Base-by-base conservation (phyloP, 1,140 invertebrate genomes). In the Drosophila dunni region DNA sequence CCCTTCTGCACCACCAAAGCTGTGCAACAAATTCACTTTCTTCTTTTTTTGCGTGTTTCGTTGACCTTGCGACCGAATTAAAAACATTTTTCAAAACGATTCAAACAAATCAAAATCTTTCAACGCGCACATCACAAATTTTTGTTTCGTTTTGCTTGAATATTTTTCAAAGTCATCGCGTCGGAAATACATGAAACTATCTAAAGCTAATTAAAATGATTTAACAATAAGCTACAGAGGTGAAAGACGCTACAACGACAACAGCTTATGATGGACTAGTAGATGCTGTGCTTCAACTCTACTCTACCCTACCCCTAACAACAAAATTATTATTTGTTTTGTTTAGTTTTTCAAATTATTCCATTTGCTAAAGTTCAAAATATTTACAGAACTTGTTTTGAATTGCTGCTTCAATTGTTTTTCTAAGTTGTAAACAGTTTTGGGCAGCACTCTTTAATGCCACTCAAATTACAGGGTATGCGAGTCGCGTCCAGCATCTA, bases 1-100 rank as follows among this genome's bases (percentile, higher is more conserved):
- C 13, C 45, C 17, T 1, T 20, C 45, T 46, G 7, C 15, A 40
- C 46, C 45, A 46, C 20, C 36, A 24, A 60, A 44, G 24, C 40
- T 57, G 44, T 50, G 57, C 48, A 58, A 38, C 46, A 48, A 65
- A 71, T 79, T 79, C 45, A 48, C 77, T 73, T 73, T 83, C 58
- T 79, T 81, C 50, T 44, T 17, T 33, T 40, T 42, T 48, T 33
- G 15, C 40, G 33, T 20, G 15, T 64, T 65, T 44, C 10, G 38
- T 36, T 65, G 74, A 66, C 83, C 83, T 89, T 83, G 84, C 48
- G 38, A 67, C 56, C 75, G 78, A 84, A 80, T 78, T 74, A 78
- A 51, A 67, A 57, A 66, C 11, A 9, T 66, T 80, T 77, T 70
- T 84, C 24, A 75, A 84, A 80, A 73, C 80, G 66, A 76, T 83